These are phyloP conservation scores for Microctonus hyperodae DNA, from an alignment of 2,888 invertebrate species.

Conservation along the genomic window DNA sequence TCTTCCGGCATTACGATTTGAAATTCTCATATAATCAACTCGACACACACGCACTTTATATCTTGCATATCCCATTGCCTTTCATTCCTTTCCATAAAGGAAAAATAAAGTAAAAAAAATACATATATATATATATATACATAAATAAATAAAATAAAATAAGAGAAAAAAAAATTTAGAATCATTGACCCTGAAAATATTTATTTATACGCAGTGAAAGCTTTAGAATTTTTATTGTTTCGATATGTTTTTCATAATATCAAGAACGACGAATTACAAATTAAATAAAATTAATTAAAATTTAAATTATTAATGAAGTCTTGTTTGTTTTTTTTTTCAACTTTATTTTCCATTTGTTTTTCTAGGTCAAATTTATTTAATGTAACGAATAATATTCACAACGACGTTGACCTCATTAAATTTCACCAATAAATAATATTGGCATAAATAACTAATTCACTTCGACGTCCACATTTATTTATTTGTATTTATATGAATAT, in stretches of 20 bases:
- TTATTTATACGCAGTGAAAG: not conserved
- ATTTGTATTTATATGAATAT: not conserved
- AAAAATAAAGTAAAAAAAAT: not conserved
- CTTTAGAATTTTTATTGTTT: not conserved
- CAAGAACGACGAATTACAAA: not conserved
- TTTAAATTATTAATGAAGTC: too few species aligned
- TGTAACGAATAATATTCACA: not conserved
- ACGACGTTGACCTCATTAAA: not conserved
- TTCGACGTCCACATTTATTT: too few species aligned
- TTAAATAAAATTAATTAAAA: not conserved
- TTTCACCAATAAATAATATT: conserved; percentile 9
- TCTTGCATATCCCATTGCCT: conserved; percentile 12
- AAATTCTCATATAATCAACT: conserved; percentile 38
- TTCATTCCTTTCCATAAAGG: conserved; percentile 14
- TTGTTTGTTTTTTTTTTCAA: not conserved
- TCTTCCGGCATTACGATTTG: conserved; percentile 41
- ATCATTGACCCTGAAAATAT: conserved; percentile 27
- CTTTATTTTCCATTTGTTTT: not conserved
- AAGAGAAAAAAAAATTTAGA: too few species aligned
- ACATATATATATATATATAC: not conserved
- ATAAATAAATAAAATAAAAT: not conserved
- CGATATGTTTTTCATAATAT: not conserved
- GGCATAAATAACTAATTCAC: not conserved
- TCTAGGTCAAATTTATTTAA: not conserved
- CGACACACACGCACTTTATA: not conserved